Conservation (phyloP, 2,113 vertebrate species). For the Sterrhoptilus dennistouni region DNA sequence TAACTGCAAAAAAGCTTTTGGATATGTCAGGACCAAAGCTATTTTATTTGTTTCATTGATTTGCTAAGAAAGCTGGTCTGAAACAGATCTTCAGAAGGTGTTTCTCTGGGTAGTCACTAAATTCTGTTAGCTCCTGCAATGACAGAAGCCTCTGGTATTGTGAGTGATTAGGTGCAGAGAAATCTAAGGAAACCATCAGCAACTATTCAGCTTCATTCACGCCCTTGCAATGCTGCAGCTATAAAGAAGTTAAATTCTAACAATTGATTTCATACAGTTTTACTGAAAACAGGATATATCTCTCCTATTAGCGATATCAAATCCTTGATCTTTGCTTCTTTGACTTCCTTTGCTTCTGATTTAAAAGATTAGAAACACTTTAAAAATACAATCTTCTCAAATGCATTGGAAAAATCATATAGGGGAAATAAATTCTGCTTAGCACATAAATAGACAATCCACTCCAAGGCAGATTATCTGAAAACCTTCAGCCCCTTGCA, state of each 20-base stretch:
- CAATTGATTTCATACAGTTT: constrained; percentile 66
- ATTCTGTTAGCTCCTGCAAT: constrained; percentile 40
- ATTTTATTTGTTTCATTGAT: background rate
- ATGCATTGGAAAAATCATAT: constrained; percentile 35
- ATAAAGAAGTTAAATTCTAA: constrained; percentile 52
- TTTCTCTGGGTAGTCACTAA: constrained; percentile 58
- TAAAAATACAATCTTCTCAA: constrained; percentile 40
- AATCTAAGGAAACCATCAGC: constrained; percentile 60
- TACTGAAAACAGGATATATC: constrained; percentile 33
- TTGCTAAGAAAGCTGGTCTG: constrained; percentile 52
- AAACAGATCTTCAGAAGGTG: constrained; percentile 31
- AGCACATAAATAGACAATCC: constrained; percentile 38
- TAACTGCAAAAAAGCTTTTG: background rate
- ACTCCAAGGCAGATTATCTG: background rate
- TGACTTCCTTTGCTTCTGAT: constrained; percentile 58
- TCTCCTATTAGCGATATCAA: constrained; percentile 53
- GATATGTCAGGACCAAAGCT: background rate
- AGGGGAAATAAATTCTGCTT: constrained; percentile 35
- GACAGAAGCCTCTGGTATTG: constrained; percentile 33
- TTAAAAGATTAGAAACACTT: constrained; percentile 63
- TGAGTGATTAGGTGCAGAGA: constrained; percentile 41
- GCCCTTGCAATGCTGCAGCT: background rate
- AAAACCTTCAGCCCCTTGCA: constrained; percentile 35
- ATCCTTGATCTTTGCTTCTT: constrained; percentile 66
- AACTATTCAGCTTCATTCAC: constrained; percentile 21